Evolutionary conservation across 2,888 invertebrate species (phyloP).

Genomic region (Xestia sexstrigata): DNA sequence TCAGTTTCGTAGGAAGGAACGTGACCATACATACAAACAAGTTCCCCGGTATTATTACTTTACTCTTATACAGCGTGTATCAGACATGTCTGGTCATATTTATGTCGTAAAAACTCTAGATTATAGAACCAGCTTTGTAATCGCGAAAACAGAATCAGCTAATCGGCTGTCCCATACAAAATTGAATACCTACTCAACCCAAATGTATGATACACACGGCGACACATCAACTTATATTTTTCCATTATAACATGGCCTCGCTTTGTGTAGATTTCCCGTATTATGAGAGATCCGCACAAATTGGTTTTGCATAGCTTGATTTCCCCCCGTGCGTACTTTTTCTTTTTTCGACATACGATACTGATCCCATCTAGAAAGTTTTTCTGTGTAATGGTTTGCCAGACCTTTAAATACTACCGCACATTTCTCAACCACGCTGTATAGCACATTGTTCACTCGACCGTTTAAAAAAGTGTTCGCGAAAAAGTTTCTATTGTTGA

Average conservation of each 20-base stretch:
- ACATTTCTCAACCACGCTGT: neutral
- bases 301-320: no score
- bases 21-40: constrained; percentile 56
- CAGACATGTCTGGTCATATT: neutral
- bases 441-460: constrained; percentile 28
- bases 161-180: neutral
- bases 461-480: constrained; percentile 16
- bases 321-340: no score
- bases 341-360: neutral
- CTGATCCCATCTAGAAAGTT: neutral
- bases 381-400: no score
- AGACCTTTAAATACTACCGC: neutral
- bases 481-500: constrained; percentile 29
- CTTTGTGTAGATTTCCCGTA: no score
- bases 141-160: neutral
- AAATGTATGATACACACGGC: neutral
- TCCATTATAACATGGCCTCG: no score
- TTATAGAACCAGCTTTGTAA: neutral
- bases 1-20: constrained; percentile 43
- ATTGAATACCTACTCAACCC: neutral
- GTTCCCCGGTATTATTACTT: constrained; percentile 41
- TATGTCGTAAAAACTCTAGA: neutral
- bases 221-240: no score
- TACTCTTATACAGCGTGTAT: constrained; percentile 8
- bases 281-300: no score